Evolutionary conservation across 2,888 invertebrate species (phyloP).

Genomic region (Pristionchus exspectatus): DNA sequence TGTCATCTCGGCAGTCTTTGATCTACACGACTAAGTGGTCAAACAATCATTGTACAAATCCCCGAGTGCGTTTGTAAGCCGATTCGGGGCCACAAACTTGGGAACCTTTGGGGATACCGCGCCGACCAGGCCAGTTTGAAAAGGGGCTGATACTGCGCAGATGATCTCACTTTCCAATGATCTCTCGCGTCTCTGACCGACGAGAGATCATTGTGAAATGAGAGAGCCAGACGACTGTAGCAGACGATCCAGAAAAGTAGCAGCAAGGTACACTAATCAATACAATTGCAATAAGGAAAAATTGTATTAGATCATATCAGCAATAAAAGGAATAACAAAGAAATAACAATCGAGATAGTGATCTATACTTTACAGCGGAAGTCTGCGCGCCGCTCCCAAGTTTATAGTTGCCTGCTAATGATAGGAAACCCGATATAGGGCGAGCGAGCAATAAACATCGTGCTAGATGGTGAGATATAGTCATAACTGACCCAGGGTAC

Average conservation of each 20-base stretch:
- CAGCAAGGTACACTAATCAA: neutral
- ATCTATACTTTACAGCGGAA: neutral
- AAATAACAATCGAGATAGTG: neutral
- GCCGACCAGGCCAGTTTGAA: neutral
- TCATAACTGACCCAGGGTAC: neutral
- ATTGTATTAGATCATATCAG: no score
- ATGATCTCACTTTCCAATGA: neutral
- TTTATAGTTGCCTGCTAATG: conserved; percentile 3
- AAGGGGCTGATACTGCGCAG: neutral
- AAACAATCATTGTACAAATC: conserved; percentile 40
- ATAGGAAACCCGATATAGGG: neutral
- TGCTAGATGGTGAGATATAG: neutral
- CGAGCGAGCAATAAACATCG: neutral
- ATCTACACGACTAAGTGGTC: neutral
- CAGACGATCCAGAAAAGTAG: neutral
- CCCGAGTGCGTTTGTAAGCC: neutral
- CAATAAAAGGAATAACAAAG: no score
- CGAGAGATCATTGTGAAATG: neutral
- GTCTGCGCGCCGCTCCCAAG: neutral
- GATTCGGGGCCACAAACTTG: neutral
- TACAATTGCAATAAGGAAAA: no score
- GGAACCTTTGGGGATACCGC: neutral
- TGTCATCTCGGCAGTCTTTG: conserved; percentile 6
- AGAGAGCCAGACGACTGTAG: neutral
- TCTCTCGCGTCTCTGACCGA: neutral